Evolutionary conservation across 2,113 vertebrate genomes (phyloP).

Genomic region (Prinia subflava): DNA sequence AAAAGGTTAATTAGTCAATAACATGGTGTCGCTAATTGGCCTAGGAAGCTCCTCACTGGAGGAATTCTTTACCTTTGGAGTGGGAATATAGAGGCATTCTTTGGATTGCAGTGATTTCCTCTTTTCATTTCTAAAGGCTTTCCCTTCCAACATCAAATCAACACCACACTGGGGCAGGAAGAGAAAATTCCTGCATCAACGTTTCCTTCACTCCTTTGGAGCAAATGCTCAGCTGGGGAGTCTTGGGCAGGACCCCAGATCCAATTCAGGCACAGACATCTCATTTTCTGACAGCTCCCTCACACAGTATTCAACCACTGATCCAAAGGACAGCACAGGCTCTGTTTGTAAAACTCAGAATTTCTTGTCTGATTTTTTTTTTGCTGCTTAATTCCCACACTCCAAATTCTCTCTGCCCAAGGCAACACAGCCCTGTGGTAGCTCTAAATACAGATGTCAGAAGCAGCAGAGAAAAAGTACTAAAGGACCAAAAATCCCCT

Average conservation of each 20-base stretch:
- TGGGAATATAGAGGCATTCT: neutral
- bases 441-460: neutral
- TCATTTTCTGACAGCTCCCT: neutral
- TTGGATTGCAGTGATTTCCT: neutral
- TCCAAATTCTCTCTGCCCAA: neutral
- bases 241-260: neutral
- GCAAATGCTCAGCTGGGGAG: neutral
- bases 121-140: neutral
- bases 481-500: neutral
- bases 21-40: conserved; percentile 40
- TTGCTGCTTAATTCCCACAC: neutral
- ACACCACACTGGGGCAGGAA: neutral
- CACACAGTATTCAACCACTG: neutral
- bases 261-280: neutral
- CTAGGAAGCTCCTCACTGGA: conserved; percentile 49
- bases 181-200: neutral
- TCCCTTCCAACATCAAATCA: neutral
- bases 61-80: conserved; percentile 36
- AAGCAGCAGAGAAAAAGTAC: neutral
- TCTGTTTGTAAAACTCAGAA: neutral
- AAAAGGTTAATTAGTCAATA: conserved; percentile 58
- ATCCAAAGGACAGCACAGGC: neutral
- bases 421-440: neutral
- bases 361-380: neutral
- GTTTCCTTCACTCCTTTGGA: neutral